Evolutionary conservation across 1,140 invertebrate genomes (phyloP).

Genomic region (Patella vulgata): DNA sequence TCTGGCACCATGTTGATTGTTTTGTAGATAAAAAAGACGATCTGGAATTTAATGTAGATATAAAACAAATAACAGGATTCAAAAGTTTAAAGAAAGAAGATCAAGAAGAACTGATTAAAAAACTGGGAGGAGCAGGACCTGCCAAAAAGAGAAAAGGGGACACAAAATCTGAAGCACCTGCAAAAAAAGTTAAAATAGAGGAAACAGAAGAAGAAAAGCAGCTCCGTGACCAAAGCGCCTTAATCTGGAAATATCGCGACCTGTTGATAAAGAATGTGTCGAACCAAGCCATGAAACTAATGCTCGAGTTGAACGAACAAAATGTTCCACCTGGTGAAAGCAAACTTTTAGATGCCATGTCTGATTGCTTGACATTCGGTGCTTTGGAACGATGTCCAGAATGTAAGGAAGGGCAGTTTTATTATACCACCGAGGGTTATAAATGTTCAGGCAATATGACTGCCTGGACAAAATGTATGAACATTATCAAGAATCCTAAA

Average conservation of each 20-base stretch:
- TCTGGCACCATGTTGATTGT: constrained; percentile 94
- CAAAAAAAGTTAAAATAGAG: constrained; percentile 63
- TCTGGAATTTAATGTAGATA: constrained; percentile 73
- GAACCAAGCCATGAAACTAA: constrained; percentile 68
- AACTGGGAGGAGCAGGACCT: constrained; percentile 68
- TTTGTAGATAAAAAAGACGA: constrained; percentile 83
- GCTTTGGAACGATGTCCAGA: constrained; percentile 79
- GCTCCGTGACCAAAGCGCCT: constrained; percentile 79
- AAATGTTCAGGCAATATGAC: constrained; percentile 82
- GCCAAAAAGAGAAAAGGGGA: constrained; percentile 59
- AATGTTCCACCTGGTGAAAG: constrained; percentile 73
- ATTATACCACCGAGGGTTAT: constrained; percentile 78
- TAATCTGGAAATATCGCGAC: constrained; percentile 79
- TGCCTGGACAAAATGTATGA: constrained; percentile 91
- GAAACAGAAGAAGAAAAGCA: constrained; percentile 61
- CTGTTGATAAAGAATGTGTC: constrained; percentile 67
- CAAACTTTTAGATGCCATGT: constrained; percentile 79
- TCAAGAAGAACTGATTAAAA: constrained; percentile 75
- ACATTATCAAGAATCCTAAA: constrained; percentile 78
- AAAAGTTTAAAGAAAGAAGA: constrained; percentile 79
- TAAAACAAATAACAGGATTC: constrained; percentile 77
- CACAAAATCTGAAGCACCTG: constrained; percentile 29
- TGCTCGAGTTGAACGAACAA: constrained; percentile 82
- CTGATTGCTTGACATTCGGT: constrained; percentile 89
- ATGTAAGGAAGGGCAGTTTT: constrained; percentile 81